A percentile compares a stretch with the other conserved stretches of the same genome.
phyloP scores from a whole-genome alignment of 2,113 vertebrate species.

The Eurystomus gularis region DNA sequence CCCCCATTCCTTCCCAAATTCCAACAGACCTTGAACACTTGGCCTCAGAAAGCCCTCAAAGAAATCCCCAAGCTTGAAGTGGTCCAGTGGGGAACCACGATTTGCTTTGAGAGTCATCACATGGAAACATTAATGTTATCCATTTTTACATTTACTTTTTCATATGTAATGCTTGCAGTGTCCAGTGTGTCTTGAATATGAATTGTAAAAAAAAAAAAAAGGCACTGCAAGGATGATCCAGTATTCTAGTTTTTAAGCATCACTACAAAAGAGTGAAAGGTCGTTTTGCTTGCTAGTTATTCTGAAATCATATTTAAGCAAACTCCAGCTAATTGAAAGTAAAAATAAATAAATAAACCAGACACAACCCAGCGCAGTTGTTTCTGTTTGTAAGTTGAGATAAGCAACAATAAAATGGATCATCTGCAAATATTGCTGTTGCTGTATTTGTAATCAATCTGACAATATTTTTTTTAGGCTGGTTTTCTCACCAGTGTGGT shows the following conservation, averaged over 20 bases:
- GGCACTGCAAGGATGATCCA: not conserved
- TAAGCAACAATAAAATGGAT: not conserved
- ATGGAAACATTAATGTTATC: accelerated
- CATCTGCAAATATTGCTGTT: not conserved
- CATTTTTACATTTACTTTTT: not conserved
- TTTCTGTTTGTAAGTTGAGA: not conserved
- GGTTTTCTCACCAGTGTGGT: not conserved
- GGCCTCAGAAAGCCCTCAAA: not conserved
- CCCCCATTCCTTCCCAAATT: not conserved
- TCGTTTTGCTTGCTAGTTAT: not conserved
- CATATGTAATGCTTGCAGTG: not conserved
- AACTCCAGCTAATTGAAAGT: not conserved
- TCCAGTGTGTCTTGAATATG: not conserved
- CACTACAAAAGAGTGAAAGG: not conserved
- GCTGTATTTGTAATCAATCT: not conserved
- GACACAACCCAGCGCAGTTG: not conserved
- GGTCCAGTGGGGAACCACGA: not conserved
- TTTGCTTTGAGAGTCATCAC: not conserved
- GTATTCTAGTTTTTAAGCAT: not conserved
- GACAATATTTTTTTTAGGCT: not conserved
- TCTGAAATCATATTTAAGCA: not conserved
- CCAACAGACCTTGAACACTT: not conserved
- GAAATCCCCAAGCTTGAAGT: not conserved
- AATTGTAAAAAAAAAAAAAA: not conserved
- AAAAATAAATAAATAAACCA: not conserved